Evolutionary conservation across 2,888 invertebrate genomes (phyloP), one percentile per base, ranked within the genome.

Genomic region (Agrotis exclamationis): DNA sequence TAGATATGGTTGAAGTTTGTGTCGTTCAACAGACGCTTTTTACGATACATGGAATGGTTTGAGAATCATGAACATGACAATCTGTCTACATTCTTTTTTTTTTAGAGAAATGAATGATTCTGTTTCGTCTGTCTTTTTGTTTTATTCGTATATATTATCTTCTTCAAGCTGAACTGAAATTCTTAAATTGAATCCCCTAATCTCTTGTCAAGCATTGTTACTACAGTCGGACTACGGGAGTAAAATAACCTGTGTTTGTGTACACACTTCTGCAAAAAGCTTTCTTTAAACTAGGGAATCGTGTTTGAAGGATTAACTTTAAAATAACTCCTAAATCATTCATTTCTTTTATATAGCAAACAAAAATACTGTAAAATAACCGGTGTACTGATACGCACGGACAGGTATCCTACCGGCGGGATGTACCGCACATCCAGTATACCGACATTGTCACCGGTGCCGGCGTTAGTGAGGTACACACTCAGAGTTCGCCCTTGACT

Each of bases 341-440:
- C 9, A 76, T 60, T 82, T 74, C 68, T 76, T 48, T 63, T 24
- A 69, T 57, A 11, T 64, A 67, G 33, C 50, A 60, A 39, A 56
- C n/a, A 33, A 45, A 39, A 48, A 63, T 71, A 75, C 59, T 86
- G 76, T 87, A 83, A 88, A 85, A 88, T 87, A 88, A 92, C 90
- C 76, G 80, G 88, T 87, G 88, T 91, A 88, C 86, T 92, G 87
- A 89, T 90, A 86, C 92, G 90, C 89, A 92, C 87, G 93, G 92
- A 91, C 94, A 96, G 96, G 96, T 96, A 96, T 93, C 93, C 96
- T 92, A 96, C 96, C 92, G 97, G 98, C 95, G 97, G 97, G 96
- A 98, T 98, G 97, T 98, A 98, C 97, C 97, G 98, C 97, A 98
- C 98, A 91, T 98, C 98, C 95, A 98, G 98, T 97, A 98, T 98